A percentile compares a stretch with the other conserved stretches of the same genome.
Evolutionary conservation across 1,140 invertebrate species (phyloP).

Genomic region (Caerostris extrusa): DNA sequence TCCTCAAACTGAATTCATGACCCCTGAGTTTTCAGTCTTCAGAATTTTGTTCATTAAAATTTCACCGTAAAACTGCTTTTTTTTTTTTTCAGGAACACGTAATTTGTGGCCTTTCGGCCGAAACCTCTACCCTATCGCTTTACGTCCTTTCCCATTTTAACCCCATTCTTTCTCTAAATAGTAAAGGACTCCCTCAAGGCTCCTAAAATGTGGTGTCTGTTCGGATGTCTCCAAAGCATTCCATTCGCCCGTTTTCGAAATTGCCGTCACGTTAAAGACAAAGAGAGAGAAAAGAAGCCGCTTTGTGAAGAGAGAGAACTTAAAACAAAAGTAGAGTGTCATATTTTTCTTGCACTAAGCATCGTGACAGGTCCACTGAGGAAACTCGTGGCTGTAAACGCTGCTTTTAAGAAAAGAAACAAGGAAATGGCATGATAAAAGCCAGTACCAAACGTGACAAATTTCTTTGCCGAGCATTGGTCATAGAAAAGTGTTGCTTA

Average conservation of each 20-base stretch:
- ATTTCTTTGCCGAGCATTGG: constrained; percentile 42
- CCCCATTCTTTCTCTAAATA: constrained; percentile 28
- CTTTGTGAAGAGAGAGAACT: constrained; percentile 48
- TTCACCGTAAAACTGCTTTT: not conserved
- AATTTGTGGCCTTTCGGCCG: constrained; percentile 42
- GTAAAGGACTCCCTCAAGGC: constrained; percentile 11
- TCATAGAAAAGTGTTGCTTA: constrained; percentile 45
- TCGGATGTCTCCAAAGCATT: constrained; percentile 34
- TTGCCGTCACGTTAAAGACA: constrained; percentile 45
- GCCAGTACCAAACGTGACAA: constrained; percentile 41
- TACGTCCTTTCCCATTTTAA: constrained; percentile 33
- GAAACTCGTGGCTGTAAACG: constrained; percentile 54
- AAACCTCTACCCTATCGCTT: constrained; percentile 33
- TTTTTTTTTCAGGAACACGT: not conserved
- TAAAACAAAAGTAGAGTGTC: constrained; percentile 49
- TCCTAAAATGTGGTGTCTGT: not conserved
- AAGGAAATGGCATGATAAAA: constrained; percentile 24
- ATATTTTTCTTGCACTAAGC: constrained; percentile 30
- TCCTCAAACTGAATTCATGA: constrained; percentile 32
- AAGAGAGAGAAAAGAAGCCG: constrained; percentile 62
- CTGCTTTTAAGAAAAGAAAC: constrained; percentile 37
- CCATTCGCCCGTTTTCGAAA: constrained; percentile 12
- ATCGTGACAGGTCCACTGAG: constrained; percentile 6
- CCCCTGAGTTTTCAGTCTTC: not conserved
- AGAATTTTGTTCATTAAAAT: constrained; percentile 14